phyloP scores from a whole-genome alignment of 2,113 vertebrate species.

The Chinchilla lanigera region DNA sequence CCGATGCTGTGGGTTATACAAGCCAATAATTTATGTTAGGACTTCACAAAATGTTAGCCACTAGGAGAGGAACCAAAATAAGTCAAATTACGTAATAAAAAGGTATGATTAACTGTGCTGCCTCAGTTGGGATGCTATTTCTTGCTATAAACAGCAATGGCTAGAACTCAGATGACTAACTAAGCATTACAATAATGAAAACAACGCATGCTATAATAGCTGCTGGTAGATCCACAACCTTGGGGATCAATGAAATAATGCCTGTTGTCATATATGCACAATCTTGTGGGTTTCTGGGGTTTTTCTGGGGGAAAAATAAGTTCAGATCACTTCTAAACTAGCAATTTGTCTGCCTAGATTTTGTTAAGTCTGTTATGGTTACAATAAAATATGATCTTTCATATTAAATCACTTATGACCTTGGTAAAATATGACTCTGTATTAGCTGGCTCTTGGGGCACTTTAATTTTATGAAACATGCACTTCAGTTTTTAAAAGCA shows the following conservation, averaged over 20 bases:
- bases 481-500: slow-evolving; percentile 69
- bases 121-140: slow-evolving; percentile 71
- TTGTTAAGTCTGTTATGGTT: slow-evolving; percentile 73
- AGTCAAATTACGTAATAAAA: slow-evolving; percentile 84
- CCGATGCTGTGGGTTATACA: slow-evolving; percentile 2
- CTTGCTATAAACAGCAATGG: slow-evolving; percentile 75
- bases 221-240: slow-evolving; percentile 78
- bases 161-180: slow-evolving; percentile 76
- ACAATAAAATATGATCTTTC: slow-evolving; percentile 79
- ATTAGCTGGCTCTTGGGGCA: slow-evolving; percentile 72
- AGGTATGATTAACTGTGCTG: slow-evolving; percentile 56
- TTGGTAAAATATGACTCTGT: slow-evolving; percentile 77
- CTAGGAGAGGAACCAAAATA: slow-evolving; percentile 77
- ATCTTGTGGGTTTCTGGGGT: slow-evolving; percentile 73
- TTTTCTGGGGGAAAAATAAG: slow-evolving; percentile 63
- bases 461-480: slow-evolving; percentile 78
- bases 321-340: slow-evolving; percentile 73
- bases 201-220: slow-evolving; percentile 77
- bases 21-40: slow-evolving; percentile 77
- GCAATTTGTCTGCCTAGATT: slow-evolving; percentile 74
- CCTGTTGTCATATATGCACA: slow-evolving; percentile 77
- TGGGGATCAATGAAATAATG: slow-evolving; percentile 76
- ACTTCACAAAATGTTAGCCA: slow-evolving; percentile 80
- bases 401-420: slow-evolving; percentile 77
- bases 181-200: slow-evolving; percentile 81